Conservation (phyloP, 2,113 vertebrate genomes). For the Prolemur simus region DNA sequence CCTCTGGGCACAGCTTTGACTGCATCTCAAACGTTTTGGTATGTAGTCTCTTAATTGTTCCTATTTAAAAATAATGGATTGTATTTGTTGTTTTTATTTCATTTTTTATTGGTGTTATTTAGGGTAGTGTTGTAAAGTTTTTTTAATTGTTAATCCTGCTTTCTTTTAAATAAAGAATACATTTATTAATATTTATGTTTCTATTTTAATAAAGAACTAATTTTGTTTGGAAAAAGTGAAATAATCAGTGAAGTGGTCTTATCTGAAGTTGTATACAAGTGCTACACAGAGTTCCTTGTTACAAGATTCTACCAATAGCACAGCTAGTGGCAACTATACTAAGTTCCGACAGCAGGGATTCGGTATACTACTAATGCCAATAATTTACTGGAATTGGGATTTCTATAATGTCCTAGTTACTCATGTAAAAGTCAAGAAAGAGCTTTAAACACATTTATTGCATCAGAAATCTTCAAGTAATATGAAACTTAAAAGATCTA, state of each 20-base stretch:
- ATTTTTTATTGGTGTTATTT: conserved; percentile 63
- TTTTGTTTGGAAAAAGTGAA: conserved; percentile 57
- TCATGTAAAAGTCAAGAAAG: conserved; percentile 17
- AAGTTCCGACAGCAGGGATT: not conserved
- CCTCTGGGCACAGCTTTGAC: conserved; percentile 57
- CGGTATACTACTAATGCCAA: not conserved
- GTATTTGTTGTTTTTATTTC: conserved; percentile 30
- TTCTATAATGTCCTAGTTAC: not conserved
- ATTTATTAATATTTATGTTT: conserved; percentile 74
- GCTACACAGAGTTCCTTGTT: not conserved
- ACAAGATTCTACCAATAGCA: not conserved
- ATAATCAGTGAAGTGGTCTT: conserved; percentile 41
- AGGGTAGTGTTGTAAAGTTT: conserved; percentile 54
- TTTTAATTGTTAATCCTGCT: conserved; percentile 53
- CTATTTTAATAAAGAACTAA: conserved; percentile 68
- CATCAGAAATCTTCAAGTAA: conserved; percentile 1
- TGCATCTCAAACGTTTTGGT: conserved; percentile 56
- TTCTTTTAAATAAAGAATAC: conserved; percentile 65
- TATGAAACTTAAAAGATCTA: conserved; percentile 7
- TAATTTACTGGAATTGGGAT: conserved; percentile 11
- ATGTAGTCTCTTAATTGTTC: conserved; percentile 49
- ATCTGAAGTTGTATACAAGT: not conserved
- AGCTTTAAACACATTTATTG: conserved; percentile 32
- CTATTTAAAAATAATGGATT: conserved; percentile 48
- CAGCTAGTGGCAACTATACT: not conserved